These are phyloP conservation scores for Sebastes melanostomus DNA, from an alignment of 2,797 vertebrate genomes.

Conservation along the genomic window DNA sequence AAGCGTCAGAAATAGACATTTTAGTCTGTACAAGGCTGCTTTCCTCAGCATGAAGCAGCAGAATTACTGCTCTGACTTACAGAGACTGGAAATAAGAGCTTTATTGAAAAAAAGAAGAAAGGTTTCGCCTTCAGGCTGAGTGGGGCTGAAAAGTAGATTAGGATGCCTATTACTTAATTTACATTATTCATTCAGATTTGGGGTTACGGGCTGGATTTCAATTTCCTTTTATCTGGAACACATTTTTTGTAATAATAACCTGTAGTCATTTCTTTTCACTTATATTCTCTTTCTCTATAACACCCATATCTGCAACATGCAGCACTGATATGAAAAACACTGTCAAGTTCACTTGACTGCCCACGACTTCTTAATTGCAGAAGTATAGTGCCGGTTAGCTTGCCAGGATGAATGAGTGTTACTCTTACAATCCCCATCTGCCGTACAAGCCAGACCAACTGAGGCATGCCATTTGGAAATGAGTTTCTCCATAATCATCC, in stretches of 20 bases:
- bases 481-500: constrained; percentile 50
- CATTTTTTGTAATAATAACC: constrained; percentile 52
- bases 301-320: constrained; percentile 12
- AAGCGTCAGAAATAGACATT: constrained; percentile 34
- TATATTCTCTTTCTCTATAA: background rate
- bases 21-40: constrained; percentile 8
- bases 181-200: constrained; percentile 57
- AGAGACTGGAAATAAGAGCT: constrained; percentile 39
- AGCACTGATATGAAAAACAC: constrained; percentile 38
- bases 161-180: constrained; percentile 65
- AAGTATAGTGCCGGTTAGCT: constrained; percentile 42
- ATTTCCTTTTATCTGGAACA: constrained; percentile 46
- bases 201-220: constrained; percentile 50
- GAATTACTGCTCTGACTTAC: constrained; percentile 48
- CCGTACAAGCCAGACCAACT: constrained; percentile 35
- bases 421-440: constrained; percentile 56
- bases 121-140: constrained; percentile 60
- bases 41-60: constrained; percentile 36
- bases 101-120: constrained; percentile 44
- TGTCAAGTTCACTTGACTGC: constrained; percentile 46
- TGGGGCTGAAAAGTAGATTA: constrained; percentile 60
- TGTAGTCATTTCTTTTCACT: constrained; percentile 17
- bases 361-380: constrained; percentile 56
- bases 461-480: constrained; percentile 60
- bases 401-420: constrained; percentile 45